Percentiles rank a stretch among this genome's conserved stretches.
Evolutionary conservation across 2,797 vertebrate species (phyloP).

Genomic region (Megalops cyprinoides): DNA sequence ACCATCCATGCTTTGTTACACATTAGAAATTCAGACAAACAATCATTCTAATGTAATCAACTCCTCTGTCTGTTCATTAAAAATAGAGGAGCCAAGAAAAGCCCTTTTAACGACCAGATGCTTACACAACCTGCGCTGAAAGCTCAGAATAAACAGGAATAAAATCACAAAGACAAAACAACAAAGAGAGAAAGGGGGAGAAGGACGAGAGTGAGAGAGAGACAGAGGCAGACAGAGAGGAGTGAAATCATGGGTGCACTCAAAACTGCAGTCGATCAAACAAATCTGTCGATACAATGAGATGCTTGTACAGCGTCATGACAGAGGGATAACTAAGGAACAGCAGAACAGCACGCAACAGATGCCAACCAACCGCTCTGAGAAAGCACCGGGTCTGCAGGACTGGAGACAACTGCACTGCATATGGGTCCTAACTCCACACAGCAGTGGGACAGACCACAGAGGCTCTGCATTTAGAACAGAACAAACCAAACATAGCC

Average conservation of each 20-base stretch:
- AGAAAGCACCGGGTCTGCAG: slow-evolving; percentile 25
- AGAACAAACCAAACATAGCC: not conserved
- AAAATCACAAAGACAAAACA: not conserved
- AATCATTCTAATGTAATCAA: slow-evolving; percentile 34
- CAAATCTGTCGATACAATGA: not conserved
- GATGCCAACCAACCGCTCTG: not conserved
- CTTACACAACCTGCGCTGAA: not conserved
- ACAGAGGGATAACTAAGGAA: not conserved
- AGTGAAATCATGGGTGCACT: not conserved
- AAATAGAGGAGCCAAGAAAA: slow-evolving; percentile 33
- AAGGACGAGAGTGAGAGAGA: not conserved
- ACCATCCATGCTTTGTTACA: not conserved
- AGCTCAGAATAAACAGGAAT: not conserved
- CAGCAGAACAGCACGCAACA: not conserved
- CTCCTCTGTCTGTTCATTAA: slow-evolving; percentile 41
- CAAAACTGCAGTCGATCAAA: not conserved
- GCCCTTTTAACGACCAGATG: not conserved
- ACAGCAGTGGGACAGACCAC: not conserved
- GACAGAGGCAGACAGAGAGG: not conserved
- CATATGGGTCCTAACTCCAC: not conserved
- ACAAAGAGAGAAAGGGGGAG: not conserved
- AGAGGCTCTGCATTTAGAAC: not conserved
- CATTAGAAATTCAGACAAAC: not conserved
- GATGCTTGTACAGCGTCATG: not conserved
- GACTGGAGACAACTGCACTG: not conserved